Base-by-base conservation (phyloP, 2,888 invertebrate species). In the Thera obeliscata region DNA sequence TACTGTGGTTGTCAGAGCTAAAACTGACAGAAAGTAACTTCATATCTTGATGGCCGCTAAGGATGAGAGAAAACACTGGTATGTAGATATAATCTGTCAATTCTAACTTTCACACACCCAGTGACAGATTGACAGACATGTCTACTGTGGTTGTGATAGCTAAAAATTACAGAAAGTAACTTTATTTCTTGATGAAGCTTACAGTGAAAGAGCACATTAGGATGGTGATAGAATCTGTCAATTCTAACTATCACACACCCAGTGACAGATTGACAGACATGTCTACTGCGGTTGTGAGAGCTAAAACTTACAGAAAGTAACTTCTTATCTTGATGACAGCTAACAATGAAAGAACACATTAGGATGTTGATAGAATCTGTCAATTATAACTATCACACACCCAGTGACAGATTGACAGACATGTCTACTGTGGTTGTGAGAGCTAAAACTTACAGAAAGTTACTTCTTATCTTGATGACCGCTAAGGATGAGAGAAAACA, bases 351-450 rank as follows among this genome's bases (percentile, higher is more conserved):
- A 38, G 11, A 4, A n/a, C 5, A 38, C 7, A 2, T 36, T 43
- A 8, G 2, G 22, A 3, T 33, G 46, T 22, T 57, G 57, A 43
- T 43, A 11, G 43, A 33, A 72, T 69, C 61, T 66, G 35, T 56
- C 56, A 56, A 56, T 50, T 43, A 4, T 54, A 65, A 64, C 56
- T 66, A 67, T 56, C 49, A 63, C 63, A 50, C 56, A 57, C 63
- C 50, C 57, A 52, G 63, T 63, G 63, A 63, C 50, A 63, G 41
- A 57, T 8, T 50, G 56, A 11, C 11, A 49, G 12, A 63, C 49
- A 35, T 80, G 76, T 69, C 67, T 65, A 64, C 75, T 73, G 61
- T 58, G 68, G 55, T 52, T 67, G 63, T 75, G 72, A 73, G 61
- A 65, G 73, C 73, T 73, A 65, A 22, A 22, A 57, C 6, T 41